Evolutionary conservation across 92 coral and sea anemone genomes (phyloP), one percentile per base, ranked within the genome.

Genomic region (Virgularia gustaviana): DNA sequence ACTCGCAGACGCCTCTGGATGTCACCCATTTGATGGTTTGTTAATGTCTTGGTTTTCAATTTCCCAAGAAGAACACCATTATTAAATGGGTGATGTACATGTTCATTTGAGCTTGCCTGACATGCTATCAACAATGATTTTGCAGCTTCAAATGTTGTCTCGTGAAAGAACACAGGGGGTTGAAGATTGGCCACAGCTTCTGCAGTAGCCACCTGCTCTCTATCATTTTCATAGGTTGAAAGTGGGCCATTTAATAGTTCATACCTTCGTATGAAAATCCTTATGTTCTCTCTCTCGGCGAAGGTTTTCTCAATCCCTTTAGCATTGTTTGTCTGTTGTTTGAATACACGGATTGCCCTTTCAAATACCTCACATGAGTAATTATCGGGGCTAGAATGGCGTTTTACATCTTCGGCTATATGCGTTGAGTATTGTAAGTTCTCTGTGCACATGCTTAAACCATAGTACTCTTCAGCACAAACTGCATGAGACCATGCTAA

Each of bases 261-360:
- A 32, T 65, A 72, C 9, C 19, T 16, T 4, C 56, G 39, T 9
- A 65, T 65, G 9, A 32, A 57, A 27, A 37, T 16, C 7, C 72
- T 66, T 8, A 66, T 51, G 29, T 43, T 39, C 20, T 78, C 82
- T 8, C 73, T 25, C 16, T 39, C 27, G 22, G 88, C 86, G 73
- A 49, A 82, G 0, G 88, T 85, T 53, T 76, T 88, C 24, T 85
- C 88, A 1, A 82, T 0, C 0, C 88, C 90, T 65, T 85, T 85
- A 1, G 96, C 83, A 76, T 88, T 88, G 71, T 88, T 81, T 31
- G 76, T 85, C 45, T 85, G 96, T 33, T n/a, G 49, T 51, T 82
- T 85, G 78, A 85, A 90, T 6, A 51, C 36, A 15, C 79, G 16
- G 20, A 82, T 85, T 6, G 84, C 84, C 11, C 88, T 47, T 41